Base-by-base conservation (phyloP, 1,140 invertebrate genomes). In the Drosophila nikananu region DNA sequence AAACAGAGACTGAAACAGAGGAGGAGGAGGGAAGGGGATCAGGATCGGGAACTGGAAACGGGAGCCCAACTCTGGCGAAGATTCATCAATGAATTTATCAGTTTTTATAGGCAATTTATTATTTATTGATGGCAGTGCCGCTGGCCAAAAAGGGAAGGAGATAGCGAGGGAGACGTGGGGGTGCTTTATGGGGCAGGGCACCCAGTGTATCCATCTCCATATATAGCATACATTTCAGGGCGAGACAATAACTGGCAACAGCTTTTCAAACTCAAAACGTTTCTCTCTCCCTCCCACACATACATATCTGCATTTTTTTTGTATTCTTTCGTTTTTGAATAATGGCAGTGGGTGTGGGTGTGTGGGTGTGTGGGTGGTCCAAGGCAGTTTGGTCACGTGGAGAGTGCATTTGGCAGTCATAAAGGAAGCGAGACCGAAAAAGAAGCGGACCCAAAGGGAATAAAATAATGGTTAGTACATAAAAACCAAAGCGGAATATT, bases 101-200 rank as follows among this genome's bases (percentile, higher is more conserved):
- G 83, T 87, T 87, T 87, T 87, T 87, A 87, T 87, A 89, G 84
- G 84, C 83, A 87, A 87, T 87, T 87, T 87, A 87, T 87, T 87
- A 87, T 87, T 87, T 87, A 89, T 87, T 87, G 83, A 87, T 87
- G 77, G 79, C 57, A 49, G 15, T 55, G 61, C 48, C 35, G 59
- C 27, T 46, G 61, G 44, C 52, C 21, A 44, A 58, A 58, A 54
- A 4, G 21, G 15, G 15, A 3, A 12, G 30, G 13, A 23, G 15
- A 17, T 2, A 17, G 15, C 0, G 9, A 49, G 23, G 8, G 4
- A 13, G 19, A 13, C 12, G 32, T 8, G 12, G 23, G 17, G 23
- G 12, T 55, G 30, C 8, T 25, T 37, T 23, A 30, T 46, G 65
- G 65, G 37, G 1, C 23, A 46, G 19, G 27, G 3, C 27, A 39